phyloP scores from a whole-genome alignment of 2,888 invertebrate species.

The Allophyes oxyacanthae region DNA sequence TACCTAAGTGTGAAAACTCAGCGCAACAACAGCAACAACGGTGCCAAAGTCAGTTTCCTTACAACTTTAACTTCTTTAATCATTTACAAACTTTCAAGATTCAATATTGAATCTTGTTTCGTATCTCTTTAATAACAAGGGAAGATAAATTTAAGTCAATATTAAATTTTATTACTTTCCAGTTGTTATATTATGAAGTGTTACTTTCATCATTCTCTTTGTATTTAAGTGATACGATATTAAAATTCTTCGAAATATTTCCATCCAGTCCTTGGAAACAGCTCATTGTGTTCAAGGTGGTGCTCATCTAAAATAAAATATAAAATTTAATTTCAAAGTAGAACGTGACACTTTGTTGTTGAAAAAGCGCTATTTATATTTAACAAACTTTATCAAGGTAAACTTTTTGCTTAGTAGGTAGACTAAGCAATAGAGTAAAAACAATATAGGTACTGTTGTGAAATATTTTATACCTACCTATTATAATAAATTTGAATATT shows the following conservation, averaged over 20 bases:
- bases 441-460: too few species aligned
- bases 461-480: too few species aligned
- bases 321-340: slow-evolving; percentile 30
- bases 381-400: slow-evolving; percentile 1
- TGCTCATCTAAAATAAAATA: slow-evolving; percentile 21
- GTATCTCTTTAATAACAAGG: slow-evolving; percentile 44
- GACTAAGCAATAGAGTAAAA: too few species aligned
- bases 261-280: slow-evolving; percentile 6
- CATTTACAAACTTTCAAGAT: slow-evolving; percentile 48
- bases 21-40: too few species aligned
- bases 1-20: slow-evolving; percentile 8
- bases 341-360: slow-evolving; percentile 31
- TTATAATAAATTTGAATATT: too few species aligned
- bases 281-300: slow-evolving; percentile 11
- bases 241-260: slow-evolving; percentile 34
- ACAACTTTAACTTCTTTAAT: slow-evolving; percentile 43
- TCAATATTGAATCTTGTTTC: slow-evolving; percentile 50
- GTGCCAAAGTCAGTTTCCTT: slow-evolving; percentile 21
- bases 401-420: background rate
- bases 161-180: slow-evolving; percentile 49
- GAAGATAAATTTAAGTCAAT: slow-evolving; percentile 52
- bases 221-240: slow-evolving; percentile 30
- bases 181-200: slow-evolving; percentile 36
- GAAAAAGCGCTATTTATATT: slow-evolving; percentile 24
- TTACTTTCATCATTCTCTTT: slow-evolving; percentile 41